Conservation (phyloP, 1,140 invertebrate genomes). For the Microvelia longipes region DNA sequence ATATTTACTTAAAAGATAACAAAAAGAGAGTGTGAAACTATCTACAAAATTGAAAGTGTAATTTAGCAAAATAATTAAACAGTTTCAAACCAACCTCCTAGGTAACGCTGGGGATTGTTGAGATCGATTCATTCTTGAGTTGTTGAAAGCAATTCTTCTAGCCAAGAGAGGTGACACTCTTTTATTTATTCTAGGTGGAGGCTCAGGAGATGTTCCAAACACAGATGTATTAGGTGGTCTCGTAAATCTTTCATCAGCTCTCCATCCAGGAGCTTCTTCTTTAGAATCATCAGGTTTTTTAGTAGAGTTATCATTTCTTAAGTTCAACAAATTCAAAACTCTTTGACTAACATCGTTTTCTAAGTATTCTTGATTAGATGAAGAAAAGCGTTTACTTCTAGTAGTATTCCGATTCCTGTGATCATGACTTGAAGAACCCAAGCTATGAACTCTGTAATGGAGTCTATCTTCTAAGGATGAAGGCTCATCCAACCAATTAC, state of each 20-base stretch:
- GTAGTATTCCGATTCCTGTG: no score
- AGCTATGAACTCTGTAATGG: no score
- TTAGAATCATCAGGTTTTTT: conserved; percentile 1
- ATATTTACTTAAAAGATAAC: background rate
- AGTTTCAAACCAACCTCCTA: conserved; percentile 22
- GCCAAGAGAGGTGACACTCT: conserved; percentile 16
- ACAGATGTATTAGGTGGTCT: conserved; percentile 17
- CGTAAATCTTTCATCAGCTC: background rate
- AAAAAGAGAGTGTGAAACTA: background rate
- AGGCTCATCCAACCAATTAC: no score
- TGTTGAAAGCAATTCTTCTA: conserved; percentile 13
- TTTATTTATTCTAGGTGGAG: conserved; percentile 17
- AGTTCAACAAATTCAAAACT: conserved; percentile 2
- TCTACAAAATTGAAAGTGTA: background rate
- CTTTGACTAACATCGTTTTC: background rate
- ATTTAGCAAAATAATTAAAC: background rate
- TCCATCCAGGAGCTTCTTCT: conserved; percentile 4
- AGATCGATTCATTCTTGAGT: background rate
- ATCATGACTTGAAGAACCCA: no score
- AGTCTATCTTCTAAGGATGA: no score
- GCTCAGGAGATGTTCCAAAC: conserved; percentile 22
- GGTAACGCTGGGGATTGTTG: conserved; percentile 23
- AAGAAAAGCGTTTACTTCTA: background rate
- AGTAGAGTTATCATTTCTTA: conserved; percentile 17
- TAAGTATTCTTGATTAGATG: background rate